Conservation (phyloP, 2,113 vertebrate genomes). For the Baryphthengus martii region DNA sequence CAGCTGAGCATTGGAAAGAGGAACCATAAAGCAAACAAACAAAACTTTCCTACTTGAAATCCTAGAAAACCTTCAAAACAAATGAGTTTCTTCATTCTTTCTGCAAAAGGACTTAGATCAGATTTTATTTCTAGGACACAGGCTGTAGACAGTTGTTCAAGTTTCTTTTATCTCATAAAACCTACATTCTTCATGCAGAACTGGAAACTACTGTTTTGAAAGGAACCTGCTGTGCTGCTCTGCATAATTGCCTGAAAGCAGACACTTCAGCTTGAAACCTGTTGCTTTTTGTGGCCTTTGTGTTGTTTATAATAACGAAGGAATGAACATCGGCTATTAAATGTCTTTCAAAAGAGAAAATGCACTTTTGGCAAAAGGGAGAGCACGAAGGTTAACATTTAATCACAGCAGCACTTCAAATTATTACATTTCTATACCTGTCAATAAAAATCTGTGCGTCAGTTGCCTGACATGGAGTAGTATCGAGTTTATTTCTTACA, state of each 20-base stretch:
- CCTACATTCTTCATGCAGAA: slow-evolving; percentile 62
- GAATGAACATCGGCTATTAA: slow-evolving; percentile 51
- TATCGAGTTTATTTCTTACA: slow-evolving; percentile 65
- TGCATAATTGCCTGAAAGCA: slow-evolving; percentile 79
- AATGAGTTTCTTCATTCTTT: slow-evolving; percentile 68
- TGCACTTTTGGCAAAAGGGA: slow-evolving; percentile 5
- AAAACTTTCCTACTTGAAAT: slow-evolving; percentile 65
- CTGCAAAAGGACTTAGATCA: slow-evolving; percentile 38
- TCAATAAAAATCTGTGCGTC: slow-evolving; percentile 4
- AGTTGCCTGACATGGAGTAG: slow-evolving; percentile 8
- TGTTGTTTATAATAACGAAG: slow-evolving; percentile 69
- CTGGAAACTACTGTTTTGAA: slow-evolving; percentile 70
- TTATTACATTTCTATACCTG: slow-evolving; percentile 4
- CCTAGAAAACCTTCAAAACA: slow-evolving; percentile 69
- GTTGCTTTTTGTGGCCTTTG: slow-evolving; percentile 70
- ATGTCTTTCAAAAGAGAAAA: background rate
- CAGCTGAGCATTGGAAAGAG: background rate
- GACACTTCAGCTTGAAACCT: slow-evolving; percentile 75
- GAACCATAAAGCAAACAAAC: slow-evolving; percentile 43
- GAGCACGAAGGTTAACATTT: background rate
- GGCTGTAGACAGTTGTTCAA: slow-evolving; percentile 63
- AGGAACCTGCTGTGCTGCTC: slow-evolving; percentile 61
- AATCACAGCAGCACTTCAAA: background rate
- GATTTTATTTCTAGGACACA: slow-evolving; percentile 75
- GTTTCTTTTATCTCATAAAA: slow-evolving; percentile 72